A percentile compares a stretch with the other conserved stretches of the same genome.
Evolutionary conservation across 2,113 vertebrate species (phyloP).

Genomic region (Campylomormyrus tamandua): DNA sequence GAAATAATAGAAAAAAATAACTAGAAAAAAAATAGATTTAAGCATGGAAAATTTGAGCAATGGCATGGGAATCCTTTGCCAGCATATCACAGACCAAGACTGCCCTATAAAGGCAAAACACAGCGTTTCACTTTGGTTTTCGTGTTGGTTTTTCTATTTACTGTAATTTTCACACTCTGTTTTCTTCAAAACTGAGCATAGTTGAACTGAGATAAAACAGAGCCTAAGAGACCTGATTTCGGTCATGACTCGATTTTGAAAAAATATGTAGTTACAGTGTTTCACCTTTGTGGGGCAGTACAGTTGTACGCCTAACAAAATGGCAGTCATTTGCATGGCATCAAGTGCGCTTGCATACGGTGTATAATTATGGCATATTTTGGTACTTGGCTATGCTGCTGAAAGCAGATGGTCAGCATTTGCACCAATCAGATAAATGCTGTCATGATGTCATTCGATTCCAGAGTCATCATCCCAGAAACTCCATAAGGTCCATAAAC

Average conservation of each 20-base stretch:
- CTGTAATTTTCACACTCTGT: background rate
- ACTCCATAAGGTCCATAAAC: background rate
- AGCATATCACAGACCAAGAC: background rate
- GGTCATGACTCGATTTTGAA: background rate
- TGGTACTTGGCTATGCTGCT: background rate
- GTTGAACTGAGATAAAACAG: background rate
- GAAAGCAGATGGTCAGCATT: background rate
- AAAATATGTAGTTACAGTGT: background rate
- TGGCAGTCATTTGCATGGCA: background rate
- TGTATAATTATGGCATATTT: background rate
- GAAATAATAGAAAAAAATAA: background rate
- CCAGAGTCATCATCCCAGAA: background rate
- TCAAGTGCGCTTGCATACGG: background rate
- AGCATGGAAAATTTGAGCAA: background rate
- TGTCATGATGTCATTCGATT: background rate
- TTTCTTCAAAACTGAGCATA: background rate
- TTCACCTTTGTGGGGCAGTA: background rate
- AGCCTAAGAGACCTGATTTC: background rate
- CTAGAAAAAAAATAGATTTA: background rate
- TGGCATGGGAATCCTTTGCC: background rate
- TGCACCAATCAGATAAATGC: background rate
- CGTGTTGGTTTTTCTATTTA: background rate
- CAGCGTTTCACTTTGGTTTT: background rate
- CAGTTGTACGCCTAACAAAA: background rate
- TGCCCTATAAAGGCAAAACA: background rate